Evolutionary conservation across 2,113 vertebrate genomes (phyloP).

Genomic region (Leiothrix lutea): DNA sequence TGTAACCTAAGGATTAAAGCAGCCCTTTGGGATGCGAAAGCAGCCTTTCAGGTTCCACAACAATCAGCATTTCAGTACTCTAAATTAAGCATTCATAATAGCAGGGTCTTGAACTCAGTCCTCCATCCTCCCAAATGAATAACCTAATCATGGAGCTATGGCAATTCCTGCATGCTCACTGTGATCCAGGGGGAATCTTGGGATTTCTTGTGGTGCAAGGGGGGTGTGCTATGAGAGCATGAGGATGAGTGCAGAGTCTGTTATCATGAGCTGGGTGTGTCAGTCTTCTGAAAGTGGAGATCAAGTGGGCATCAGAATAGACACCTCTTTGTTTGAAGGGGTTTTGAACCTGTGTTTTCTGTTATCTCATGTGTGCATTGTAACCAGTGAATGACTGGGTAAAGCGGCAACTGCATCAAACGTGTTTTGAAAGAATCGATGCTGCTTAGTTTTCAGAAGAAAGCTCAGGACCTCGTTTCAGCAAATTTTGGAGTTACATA

Average conservation of each 20-base stretch:
- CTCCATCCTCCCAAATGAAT: not conserved
- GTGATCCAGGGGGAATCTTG: not conserved
- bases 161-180: fast-evolving
- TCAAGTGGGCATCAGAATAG: not conserved
- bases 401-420: fast-evolving
- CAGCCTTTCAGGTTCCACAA: not conserved
- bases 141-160: not conserved
- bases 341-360: not conserved
- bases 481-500: not conserved
- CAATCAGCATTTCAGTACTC: not conserved
- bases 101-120: not conserved
- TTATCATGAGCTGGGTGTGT: not conserved
- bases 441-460: not conserved
- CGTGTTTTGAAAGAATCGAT: fast-evolving
- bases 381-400: fast-evolving
- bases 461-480: not conserved
- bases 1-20: not conserved
- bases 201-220: not conserved
- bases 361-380: fast-evolving
- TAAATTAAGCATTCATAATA: not conserved
- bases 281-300: not conserved
- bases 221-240: fast-evolving
- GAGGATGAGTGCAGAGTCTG: not conserved
- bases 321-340: not conserved
- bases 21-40: not conserved